Evolutionary conservation across 2,888 invertebrate species (phyloP).

Genomic region (Malthinus flaveolus): DNA sequence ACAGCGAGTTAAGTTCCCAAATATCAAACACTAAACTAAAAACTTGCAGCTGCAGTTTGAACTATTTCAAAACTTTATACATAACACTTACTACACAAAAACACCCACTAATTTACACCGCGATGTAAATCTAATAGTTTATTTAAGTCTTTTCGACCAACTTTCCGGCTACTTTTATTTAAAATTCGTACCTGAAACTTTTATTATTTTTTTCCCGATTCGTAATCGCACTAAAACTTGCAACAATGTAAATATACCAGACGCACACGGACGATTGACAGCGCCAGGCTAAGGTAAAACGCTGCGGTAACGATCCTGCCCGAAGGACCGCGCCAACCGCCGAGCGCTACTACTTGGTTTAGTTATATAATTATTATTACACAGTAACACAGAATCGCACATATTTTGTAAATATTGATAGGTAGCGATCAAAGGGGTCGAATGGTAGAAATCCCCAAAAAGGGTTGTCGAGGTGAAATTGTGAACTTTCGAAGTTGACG

Average conservation of each 20-base stretch:
- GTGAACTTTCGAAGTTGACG: no score
- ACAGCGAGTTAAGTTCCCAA: no score
- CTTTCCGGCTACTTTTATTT: no score
- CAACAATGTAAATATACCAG: slow-evolving; percentile 7
- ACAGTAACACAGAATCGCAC: no score
- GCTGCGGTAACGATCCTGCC: slow-evolving; percentile 24
- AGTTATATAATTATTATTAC: no score
- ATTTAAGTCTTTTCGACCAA: no score
- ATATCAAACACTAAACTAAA: background rate
- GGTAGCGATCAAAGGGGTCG: no score
- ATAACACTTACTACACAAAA: background rate
- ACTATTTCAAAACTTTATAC: background rate
- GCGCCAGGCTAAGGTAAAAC: slow-evolving; percentile 26
- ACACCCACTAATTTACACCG: background rate
- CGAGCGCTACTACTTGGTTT: background rate
- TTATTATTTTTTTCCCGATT: background rate
- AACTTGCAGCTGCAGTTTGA: slow-evolving; percentile 3
- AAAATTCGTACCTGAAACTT: no score
- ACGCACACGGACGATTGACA: slow-evolving; percentile 26
- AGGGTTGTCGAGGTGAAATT: no score
- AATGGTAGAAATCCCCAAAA: no score
- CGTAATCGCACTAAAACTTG: slow-evolving; percentile 6
- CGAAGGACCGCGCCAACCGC: slow-evolving; percentile 7
- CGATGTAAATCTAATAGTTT: no score
- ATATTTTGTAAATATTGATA: no score